Conservation (phyloP, 1,140 invertebrate genomes). For the Trinorchestia longiramus region DNA sequence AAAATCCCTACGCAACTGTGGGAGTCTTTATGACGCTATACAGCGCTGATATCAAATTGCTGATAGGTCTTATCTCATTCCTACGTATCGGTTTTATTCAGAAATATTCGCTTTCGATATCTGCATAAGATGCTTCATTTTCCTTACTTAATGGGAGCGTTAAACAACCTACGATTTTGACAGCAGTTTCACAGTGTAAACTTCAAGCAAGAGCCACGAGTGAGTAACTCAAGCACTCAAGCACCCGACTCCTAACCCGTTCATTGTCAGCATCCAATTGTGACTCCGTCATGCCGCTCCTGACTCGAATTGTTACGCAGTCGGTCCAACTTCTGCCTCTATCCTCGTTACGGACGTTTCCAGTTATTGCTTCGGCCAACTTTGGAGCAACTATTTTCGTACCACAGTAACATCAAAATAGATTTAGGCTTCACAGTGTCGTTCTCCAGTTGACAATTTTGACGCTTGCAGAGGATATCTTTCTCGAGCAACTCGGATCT, state of each 20-base stretch:
- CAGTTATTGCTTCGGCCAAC: not conserved
- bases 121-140: too few relatives aligned
- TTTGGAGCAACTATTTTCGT: not conserved
- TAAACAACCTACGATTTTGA: not conserved
- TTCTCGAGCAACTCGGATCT: not conserved
- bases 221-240: not conserved
- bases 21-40: too few relatives aligned
- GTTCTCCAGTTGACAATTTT: not conserved
- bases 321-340: not conserved
- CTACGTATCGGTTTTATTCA: too few relatives aligned
- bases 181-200: not conserved
- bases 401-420: not conserved
- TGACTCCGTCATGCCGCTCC: not conserved
- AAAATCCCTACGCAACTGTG: too few relatives aligned
- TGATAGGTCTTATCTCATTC: too few relatives aligned
- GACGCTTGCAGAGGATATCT: not conserved
- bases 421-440: not conserved
- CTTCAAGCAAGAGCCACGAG: not conserved
- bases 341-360: not conserved
- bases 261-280: not conserved
- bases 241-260: not conserved
- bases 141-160: too few relatives aligned
- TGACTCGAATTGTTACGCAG: not conserved
- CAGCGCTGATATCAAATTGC: too few relatives aligned
- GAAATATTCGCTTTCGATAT: too few relatives aligned